phyloP scores from a whole-genome alignment of 2,888 invertebrate genomes.

The Epiblema foenella region DNA sequence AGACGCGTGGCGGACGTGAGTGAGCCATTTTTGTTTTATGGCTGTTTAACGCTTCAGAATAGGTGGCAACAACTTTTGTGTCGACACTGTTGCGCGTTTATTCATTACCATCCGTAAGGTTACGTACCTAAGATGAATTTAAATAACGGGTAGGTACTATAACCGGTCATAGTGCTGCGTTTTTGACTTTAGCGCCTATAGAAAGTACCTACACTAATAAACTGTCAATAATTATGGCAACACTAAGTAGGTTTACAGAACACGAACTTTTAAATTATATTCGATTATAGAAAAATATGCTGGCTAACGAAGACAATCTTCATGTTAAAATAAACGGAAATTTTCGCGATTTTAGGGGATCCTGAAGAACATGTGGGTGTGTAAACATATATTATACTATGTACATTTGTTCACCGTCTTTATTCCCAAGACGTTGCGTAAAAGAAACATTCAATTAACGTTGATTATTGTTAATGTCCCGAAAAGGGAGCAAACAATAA shows the following conservation, averaged over 20 bases:
- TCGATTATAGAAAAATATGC: neutral
- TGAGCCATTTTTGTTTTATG: constrained; percentile 72
- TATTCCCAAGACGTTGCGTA: neutral
- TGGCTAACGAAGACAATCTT: neutral
- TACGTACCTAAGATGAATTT: neutral
- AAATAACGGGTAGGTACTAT: no score
- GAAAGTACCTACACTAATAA: no score
- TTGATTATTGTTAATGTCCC: constrained; percentile 13
- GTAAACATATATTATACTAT: neutral
- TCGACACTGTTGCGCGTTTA: constrained; percentile 62
- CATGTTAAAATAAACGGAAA: neutral
- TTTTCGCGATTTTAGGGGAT: neutral
- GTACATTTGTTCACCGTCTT: neutral
- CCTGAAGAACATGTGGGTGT: neutral
- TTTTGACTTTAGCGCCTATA: no score
- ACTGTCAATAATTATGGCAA: no score
- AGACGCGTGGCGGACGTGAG: constrained; percentile 50
- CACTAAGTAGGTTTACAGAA: no score
- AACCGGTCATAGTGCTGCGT: no score
- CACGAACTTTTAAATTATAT: no score
- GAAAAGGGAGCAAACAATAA: constrained; percentile 10
- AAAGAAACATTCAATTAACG: constrained; percentile 24
- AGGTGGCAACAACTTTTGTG: constrained; percentile 55
- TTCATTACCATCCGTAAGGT: constrained; percentile 47
- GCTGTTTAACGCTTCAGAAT: constrained; percentile 67